Evolutionary conservation across 2,113 vertebrate species (phyloP).

Genomic region (Thomomys bottae): DNA sequence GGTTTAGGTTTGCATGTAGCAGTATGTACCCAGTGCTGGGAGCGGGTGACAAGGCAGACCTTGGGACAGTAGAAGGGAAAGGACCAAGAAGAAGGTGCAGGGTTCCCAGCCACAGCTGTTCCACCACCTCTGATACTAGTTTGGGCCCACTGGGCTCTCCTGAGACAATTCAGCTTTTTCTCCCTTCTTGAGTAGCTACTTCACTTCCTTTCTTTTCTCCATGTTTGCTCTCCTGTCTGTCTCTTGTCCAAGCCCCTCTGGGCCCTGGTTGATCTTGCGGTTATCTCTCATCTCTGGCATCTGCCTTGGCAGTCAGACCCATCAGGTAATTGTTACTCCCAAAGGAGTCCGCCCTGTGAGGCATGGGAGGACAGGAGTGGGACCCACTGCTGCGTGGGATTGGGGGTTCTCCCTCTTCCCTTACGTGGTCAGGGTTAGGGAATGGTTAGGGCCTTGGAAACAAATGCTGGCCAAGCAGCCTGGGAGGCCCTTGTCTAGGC

Average conservation of each 20-base stretch:
- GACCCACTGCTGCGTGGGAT: accelerated
- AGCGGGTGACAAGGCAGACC: background rate
- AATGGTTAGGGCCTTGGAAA: background rate
- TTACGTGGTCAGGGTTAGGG: accelerated
- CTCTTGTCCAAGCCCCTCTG: constrained; percentile 71
- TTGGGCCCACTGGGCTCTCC: background rate
- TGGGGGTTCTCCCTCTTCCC: background rate
- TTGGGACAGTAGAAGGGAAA: background rate
- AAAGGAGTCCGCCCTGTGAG: background rate
- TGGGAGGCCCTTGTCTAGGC: background rate
- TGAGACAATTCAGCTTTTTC: background rate
- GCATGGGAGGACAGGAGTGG: background rate
- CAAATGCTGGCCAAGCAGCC: background rate
- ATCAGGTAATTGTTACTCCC: constrained; percentile 80
- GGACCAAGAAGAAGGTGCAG: background rate
- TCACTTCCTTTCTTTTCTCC: constrained; percentile 50
- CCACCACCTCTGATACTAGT: background rate
- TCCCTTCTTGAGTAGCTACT: constrained; percentile 12
- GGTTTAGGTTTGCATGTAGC: too few relatives aligned
- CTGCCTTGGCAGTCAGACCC: constrained; percentile 60
- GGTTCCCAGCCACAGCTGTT: background rate
- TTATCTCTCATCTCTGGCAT: constrained; percentile 77
- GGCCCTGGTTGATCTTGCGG: constrained; percentile 74
- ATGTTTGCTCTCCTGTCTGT: constrained; percentile 64
- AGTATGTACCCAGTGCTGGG: background rate